These are phyloP conservation scores for Solea solea DNA, from an alignment of 2,113 vertebrate genomes.

Conservation along the genomic window DNA sequence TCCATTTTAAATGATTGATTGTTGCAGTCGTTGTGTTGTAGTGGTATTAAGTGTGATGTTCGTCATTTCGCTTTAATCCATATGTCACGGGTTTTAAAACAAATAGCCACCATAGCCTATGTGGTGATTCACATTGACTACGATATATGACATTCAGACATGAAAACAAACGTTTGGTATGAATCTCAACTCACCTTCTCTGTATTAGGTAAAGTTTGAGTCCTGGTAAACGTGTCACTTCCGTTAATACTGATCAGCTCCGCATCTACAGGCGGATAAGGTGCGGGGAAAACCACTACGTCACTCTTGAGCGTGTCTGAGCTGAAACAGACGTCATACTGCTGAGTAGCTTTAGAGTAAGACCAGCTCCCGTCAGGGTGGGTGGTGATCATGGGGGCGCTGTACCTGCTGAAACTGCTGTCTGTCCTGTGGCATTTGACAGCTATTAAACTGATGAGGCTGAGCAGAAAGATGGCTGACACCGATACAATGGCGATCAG, in stretches of 20 bases:
- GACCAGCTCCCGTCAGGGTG: constrained; percentile 67
- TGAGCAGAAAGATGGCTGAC: constrained; percentile 41
- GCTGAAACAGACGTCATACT: constrained; percentile 72
- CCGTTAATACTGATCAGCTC: constrained; percentile 69
- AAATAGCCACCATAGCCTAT: too few relatives aligned
- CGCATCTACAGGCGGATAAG: constrained; percentile 51
- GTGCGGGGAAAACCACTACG: constrained; percentile 58
- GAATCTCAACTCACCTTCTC: constrained; percentile 61
- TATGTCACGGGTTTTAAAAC: too few relatives aligned
- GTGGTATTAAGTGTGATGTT: too few relatives aligned
- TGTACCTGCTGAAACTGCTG: constrained; percentile 35
- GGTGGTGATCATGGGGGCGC: constrained; percentile 58
- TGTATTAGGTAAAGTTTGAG: constrained; percentile 67
- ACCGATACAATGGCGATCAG: constrained; percentile 49
- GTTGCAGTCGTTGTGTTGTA: background rate
- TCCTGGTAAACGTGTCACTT: constrained; percentile 58
- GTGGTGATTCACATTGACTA: background rate
- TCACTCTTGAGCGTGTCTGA: constrained; percentile 74
- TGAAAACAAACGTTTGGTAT: background rate
- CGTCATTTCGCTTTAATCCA: too few relatives aligned
- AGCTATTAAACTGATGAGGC: constrained; percentile 61
- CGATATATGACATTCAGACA: background rate
- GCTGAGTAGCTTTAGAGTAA: constrained; percentile 70
- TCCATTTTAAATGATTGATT: background rate
- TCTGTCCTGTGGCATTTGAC: constrained; percentile 50